phyloP scores from a whole-genome alignment of 2,888 invertebrate species.

The Argyresthia goedartella region DNA sequence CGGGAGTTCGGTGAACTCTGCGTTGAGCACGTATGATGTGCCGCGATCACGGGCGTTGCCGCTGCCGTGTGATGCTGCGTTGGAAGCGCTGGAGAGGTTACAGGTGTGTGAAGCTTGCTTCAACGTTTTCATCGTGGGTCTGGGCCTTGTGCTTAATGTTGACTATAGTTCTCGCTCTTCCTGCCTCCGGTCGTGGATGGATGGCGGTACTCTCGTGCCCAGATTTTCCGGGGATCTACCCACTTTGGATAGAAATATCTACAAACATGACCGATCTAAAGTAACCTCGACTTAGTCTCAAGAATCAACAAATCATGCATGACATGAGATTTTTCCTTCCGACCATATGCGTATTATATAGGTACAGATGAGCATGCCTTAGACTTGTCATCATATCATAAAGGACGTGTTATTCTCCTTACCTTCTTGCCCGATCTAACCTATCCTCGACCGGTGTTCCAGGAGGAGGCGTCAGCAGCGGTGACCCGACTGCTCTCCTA shows the following conservation, averaged over 20 bases:
- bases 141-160: not conserved
- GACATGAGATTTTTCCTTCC: too few relatives aligned
- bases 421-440: not conserved
- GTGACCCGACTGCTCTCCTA: conserved; percentile 80
- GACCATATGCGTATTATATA: too few relatives aligned
- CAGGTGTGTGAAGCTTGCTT: conserved; percentile 61
- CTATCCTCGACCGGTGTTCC: not conserved
- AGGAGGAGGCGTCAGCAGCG: conserved; percentile 83
- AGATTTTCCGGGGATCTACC: too few relatives aligned
- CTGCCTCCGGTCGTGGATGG: too few relatives aligned
- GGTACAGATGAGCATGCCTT: too few relatives aligned
- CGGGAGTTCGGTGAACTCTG: conserved; percentile 55
- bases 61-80: conserved; percentile 59
- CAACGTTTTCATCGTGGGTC: not conserved
- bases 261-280: too few relatives aligned
- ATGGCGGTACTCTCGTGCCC: too few relatives aligned
- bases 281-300: too few relatives aligned
- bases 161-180: not conserved
- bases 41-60: conserved; percentile 57
- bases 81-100: conserved; percentile 59
- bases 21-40: conserved; percentile 64
- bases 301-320: too few relatives aligned
- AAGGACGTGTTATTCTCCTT: too few relatives aligned
- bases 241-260: too few relatives aligned
- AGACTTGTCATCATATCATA: too few relatives aligned